These are phyloP conservation scores for Papilio protenor DNA, from an alignment of 2,888 invertebrate genomes.

Conservation along the genomic window DNA sequence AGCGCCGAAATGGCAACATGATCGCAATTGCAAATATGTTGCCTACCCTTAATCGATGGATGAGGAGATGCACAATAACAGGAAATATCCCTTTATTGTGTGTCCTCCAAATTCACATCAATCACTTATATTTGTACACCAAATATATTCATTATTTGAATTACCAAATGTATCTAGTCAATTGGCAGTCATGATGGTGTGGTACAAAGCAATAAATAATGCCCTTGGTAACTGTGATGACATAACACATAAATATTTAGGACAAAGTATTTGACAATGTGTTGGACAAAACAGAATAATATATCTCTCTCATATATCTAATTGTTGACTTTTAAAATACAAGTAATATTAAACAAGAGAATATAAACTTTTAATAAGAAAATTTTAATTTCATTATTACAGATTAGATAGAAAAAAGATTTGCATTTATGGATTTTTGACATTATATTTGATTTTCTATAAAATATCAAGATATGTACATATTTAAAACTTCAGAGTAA, in stretches of 20 bases:
- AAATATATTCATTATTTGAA: background rate
- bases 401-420: background rate
- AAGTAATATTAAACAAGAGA: background rate
- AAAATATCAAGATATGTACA: background rate
- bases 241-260: conserved; percentile 48
- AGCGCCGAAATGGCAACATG: too few species aligned
- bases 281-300: background rate
- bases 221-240: conserved; percentile 51
- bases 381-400: too few species aligned
- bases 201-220: conserved; percentile 45
- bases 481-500: background rate
- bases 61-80: too few species aligned
- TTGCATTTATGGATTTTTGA: too few species aligned
- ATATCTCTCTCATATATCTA: background rate
- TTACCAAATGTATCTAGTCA: conserved; percentile 42
- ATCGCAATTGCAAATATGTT: too few species aligned
- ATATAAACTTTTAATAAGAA: background rate
- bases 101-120: background rate
- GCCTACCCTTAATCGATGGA: too few species aligned
- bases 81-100: too few species aligned
- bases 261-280: conserved; percentile 33
- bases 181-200: conserved; percentile 45
- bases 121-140: background rate
- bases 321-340: background rate
- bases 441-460: too few species aligned